Conservation (phyloP, 2,888 invertebrate genomes). For the Sesia bembeciformis region DNA sequence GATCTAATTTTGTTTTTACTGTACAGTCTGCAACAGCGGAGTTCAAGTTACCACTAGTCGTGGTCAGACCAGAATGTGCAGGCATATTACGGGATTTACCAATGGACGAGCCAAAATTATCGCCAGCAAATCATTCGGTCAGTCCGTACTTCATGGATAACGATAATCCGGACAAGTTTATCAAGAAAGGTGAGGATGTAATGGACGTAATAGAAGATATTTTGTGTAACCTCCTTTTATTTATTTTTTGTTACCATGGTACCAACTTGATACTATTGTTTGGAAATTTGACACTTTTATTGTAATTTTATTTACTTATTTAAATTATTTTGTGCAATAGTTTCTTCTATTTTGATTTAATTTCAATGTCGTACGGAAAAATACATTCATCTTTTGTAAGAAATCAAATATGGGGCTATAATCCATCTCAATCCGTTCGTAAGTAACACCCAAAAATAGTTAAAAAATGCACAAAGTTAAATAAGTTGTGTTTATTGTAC, state of each 20-base stretch:
- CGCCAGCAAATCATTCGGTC: conserved; percentile 72
- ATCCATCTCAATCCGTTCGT: conserved; percentile 55
- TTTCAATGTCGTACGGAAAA: conserved; percentile 51
- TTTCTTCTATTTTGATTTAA: not conserved
- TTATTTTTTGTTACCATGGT: no score
- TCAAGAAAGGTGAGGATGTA: conserved; percentile 73
- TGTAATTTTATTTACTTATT: not conserved
- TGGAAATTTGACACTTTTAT: no score
- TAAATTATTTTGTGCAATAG: no score
- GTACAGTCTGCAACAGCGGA: conserved; percentile 78
- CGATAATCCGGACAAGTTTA: conserved; percentile 75
- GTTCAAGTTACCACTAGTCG: conserved; percentile 79
- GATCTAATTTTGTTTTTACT: no score
- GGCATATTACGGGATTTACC: conserved; percentile 76
- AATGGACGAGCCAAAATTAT: conserved; percentile 74
- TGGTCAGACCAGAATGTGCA: conserved; percentile 80
- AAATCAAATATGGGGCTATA: conserved; percentile 63
- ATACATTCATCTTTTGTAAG: conserved; percentile 55
- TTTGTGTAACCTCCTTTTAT: no score
- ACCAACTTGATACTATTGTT: no score
- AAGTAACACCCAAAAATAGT: conserved; percentile 15
- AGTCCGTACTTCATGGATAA: conserved; percentile 81
- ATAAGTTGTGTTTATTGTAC: no score
- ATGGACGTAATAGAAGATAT: no score
- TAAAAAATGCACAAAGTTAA: no score